A percentile compares a stretch with the other conserved stretches of the same genome.
phyloP scores from a whole-genome alignment of 2,888 invertebrate species.

The Polydesmus complanatus region DNA sequence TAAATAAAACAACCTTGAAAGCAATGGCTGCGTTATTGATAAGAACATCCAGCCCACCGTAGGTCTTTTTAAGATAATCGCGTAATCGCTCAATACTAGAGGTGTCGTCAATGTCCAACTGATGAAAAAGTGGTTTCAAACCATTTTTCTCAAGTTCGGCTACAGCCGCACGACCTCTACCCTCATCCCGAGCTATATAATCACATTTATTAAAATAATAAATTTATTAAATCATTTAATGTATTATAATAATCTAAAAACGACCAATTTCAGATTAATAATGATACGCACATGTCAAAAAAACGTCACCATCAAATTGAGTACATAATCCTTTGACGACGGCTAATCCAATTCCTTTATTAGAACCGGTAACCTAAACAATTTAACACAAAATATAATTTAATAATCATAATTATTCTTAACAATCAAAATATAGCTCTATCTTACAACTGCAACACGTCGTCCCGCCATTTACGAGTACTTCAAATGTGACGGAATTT shows the following conservation, averaged over 20 bases:
- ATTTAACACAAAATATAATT: too few species aligned
- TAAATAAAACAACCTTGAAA: conserved; percentile 43
- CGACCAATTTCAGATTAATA: not conserved
- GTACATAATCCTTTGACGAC: conserved; percentile 51
- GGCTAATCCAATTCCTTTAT: conserved; percentile 55
- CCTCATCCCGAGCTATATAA: conserved; percentile 40
- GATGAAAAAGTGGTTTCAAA: conserved; percentile 43
- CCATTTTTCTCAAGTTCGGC: conserved; percentile 40
- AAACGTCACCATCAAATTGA: conserved; percentile 51
- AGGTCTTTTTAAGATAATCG: conserved; percentile 43
- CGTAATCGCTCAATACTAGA: conserved; percentile 45
- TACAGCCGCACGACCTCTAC: conserved; percentile 45
- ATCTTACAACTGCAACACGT: too few species aligned
- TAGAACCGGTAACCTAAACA: conserved; percentile 50
- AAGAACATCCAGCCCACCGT: conserved; percentile 55
- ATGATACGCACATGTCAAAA: conserved; percentile 44
- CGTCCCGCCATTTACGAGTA: too few species aligned
- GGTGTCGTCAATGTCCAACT: conserved; percentile 50
- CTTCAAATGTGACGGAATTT: too few species aligned
- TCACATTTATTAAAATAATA: too few species aligned
- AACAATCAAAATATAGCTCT: too few species aligned
- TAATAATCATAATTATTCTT: too few species aligned
- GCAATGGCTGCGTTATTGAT: conserved; percentile 65
- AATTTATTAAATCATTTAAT: too few species aligned
- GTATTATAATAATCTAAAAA: too few species aligned